These are phyloP conservation scores for Papilio gigon DNA, from an alignment of 2,888 invertebrate species.

Conservation along the genomic window DNA sequence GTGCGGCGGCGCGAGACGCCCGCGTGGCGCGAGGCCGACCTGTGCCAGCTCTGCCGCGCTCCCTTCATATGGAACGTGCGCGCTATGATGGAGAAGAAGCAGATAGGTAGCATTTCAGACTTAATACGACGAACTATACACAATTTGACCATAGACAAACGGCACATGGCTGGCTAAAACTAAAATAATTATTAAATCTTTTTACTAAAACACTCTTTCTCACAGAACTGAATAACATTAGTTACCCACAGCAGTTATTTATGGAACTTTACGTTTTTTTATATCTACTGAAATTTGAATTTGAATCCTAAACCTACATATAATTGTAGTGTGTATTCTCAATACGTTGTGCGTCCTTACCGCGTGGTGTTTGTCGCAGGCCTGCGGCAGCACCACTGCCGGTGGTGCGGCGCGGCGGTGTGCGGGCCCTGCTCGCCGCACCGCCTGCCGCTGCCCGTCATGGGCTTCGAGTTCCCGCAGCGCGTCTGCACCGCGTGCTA, in stretches of 20 bases:
- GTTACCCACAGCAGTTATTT: too few relatives aligned
- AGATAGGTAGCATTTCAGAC: constrained; percentile 81
- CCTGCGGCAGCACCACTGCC: constrained; percentile 94
- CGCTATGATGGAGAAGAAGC: constrained; percentile 99
- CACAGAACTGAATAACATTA: too few relatives aligned
- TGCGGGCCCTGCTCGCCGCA: constrained; percentile 96
- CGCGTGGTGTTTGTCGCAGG: constrained; percentile 74
- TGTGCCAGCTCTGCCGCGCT: constrained; percentile 95
- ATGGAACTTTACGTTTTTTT: too few relatives aligned
- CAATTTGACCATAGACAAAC: neutral
- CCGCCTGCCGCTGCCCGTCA: constrained; percentile 93
- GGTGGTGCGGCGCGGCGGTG: constrained; percentile 97
- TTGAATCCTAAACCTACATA: neutral
- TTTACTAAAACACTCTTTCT: neutral
- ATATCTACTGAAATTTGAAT: neutral
- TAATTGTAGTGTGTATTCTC: too few relatives aligned
- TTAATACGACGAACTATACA: neutral
- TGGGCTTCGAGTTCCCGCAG: constrained; percentile 99
- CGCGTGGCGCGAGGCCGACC: constrained; percentile 96
- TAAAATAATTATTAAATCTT: neutral
- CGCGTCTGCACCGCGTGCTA: constrained; percentile 97
- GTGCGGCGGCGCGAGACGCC: constrained; percentile 95
- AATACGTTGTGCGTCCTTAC: too few relatives aligned
- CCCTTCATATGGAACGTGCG: constrained; percentile 99
- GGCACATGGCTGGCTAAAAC: too few relatives aligned